phyloP scores from a whole-genome alignment of 2,113 vertebrate genomes.

The Tangachromis dhanisi region DNA sequence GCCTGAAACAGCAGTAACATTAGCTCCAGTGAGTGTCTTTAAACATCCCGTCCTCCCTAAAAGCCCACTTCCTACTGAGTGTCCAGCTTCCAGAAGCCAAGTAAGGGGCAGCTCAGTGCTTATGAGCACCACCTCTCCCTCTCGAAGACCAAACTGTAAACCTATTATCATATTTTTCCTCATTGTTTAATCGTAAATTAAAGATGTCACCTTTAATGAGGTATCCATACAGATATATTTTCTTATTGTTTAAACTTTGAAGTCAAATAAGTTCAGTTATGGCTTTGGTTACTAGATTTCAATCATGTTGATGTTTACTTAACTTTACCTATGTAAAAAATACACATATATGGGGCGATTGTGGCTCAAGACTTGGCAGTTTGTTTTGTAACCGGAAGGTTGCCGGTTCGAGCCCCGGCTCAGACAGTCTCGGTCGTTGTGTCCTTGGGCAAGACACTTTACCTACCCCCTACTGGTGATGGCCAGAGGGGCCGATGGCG shows the following conservation, averaged over 20 bases:
- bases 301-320: background rate
- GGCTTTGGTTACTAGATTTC: background rate
- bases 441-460: too few relatives aligned
- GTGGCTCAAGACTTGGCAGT: too few relatives aligned
- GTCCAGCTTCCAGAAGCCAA: background rate
- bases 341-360: background rate
- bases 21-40: background rate
- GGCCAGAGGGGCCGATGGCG: too few relatives aligned
- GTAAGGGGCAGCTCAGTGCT: background rate
- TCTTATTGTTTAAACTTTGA: background rate
- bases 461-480: too few relatives aligned
- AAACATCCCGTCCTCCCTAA: fast-evolving
- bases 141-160: background rate
- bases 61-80: background rate
- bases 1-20: background rate
- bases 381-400: too few relatives aligned
- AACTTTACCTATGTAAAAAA: background rate
- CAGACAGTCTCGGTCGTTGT: too few relatives aligned
- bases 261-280: background rate
- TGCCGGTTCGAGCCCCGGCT: too few relatives aligned
- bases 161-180: background rate
- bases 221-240: background rate
- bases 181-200: background rate
- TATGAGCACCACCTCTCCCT: background rate
- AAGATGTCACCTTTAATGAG: background rate